Conservation (phyloP, 1,140 invertebrate genomes). For the Dendrolimus punctatus region DNA sequence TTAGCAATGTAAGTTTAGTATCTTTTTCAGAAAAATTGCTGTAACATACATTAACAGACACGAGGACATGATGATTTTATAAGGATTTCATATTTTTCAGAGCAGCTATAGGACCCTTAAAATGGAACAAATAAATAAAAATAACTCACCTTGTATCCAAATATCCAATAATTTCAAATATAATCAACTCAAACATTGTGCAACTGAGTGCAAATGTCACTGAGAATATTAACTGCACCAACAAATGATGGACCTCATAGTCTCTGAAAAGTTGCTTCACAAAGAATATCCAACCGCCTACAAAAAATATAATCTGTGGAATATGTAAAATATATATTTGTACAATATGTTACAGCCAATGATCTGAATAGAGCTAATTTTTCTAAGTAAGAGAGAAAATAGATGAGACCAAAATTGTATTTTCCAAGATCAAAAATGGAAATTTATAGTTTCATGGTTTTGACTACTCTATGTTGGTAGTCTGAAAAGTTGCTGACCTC, state of each 20-base stretch:
- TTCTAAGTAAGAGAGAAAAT: no score
- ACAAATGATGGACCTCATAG: conserved; percentile 96
- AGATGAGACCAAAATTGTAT: no score
- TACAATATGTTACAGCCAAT: no score
- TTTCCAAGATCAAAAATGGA: no score
- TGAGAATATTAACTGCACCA: conserved; percentile 97
- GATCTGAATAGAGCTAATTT: no score
- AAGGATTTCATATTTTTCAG: conserved; percentile 1
- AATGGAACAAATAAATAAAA: neutral
- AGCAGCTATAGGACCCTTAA: neutral
- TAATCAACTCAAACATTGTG: conserved; percentile 99
- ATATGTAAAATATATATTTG: conserved; percentile 1
- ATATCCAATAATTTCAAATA: conserved; percentile 98
- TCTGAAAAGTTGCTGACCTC: no score
- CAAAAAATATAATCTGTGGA: conserved; percentile 91
- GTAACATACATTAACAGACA: no score
- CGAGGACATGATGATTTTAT: no score
- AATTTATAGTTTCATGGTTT: no score
- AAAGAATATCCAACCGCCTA: conserved; percentile 98
- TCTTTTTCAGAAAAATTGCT: no score
- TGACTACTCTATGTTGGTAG: no score
- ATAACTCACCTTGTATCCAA: conserved; percentile 77
- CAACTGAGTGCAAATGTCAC: conserved; percentile 97
- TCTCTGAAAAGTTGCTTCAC: conserved; percentile 98
- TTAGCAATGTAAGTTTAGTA: no score